Conservation (phyloP, 2,888 invertebrate genomes). For the Acanthosepion pharaonis region DNA sequence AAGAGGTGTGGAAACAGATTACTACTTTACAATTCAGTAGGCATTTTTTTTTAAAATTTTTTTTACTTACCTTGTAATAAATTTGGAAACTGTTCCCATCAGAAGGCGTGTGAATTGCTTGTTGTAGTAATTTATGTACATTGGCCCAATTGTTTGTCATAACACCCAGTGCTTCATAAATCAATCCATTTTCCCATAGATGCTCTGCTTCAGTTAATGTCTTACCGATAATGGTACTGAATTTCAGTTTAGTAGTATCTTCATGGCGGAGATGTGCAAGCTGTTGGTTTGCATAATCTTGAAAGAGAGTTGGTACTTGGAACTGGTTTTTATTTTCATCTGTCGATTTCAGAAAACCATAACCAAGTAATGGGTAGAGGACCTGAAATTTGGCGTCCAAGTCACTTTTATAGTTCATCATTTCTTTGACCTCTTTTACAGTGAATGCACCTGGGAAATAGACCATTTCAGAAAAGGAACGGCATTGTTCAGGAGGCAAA, state of each 20-base stretch:
- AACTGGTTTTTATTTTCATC: neutral
- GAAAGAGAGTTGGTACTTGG: neutral
- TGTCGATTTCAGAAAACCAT: neutral
- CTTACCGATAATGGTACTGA: conserved; percentile 35
- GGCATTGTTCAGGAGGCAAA: neutral
- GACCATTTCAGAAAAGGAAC: neutral
- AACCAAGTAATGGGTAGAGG: neutral
- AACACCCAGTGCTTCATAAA: neutral
- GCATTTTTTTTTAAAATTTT: neutral
- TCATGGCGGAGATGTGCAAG: neutral
- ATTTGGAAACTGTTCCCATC: conserved; percentile 40
- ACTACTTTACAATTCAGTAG: too few relatives aligned
- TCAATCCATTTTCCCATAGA: neutral
- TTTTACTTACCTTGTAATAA: conserved; percentile 33
- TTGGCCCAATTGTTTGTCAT: neutral
- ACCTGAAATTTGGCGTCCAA: neutral
- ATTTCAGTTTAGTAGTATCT: neutral
- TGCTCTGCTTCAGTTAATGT: neutral
- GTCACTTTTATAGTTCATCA: neutral
- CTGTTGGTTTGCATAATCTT: neutral
- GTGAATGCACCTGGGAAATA: neutral
- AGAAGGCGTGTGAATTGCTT: conserved; percentile 13
- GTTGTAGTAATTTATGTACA: neutral
- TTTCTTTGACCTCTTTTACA: neutral
- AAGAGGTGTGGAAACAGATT: too few relatives aligned